Percentiles rank a stretch among this genome's conserved stretches.
These are phyloP conservation scores for Bicyclus anynana DNA, from an alignment of 1,140 invertebrate genomes.

Conservation along the genomic window DNA sequence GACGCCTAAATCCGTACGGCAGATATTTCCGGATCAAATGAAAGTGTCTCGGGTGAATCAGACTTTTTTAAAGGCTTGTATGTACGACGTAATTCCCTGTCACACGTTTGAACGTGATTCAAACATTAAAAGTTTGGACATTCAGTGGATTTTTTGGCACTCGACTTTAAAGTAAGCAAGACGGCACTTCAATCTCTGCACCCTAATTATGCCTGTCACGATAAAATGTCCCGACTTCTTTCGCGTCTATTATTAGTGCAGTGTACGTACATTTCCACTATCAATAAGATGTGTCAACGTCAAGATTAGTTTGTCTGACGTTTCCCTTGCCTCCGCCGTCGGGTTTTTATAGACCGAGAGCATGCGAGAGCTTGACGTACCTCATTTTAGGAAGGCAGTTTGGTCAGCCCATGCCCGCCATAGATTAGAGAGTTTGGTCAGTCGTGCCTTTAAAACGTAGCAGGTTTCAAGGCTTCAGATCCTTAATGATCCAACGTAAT, in stretches of 20 bases:
- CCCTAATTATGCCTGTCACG: conserved; percentile 32
- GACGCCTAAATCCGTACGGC: conserved; percentile 63
- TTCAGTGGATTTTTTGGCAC: conserved; percentile 56
- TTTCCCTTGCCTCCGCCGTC: conserved; percentile 31
- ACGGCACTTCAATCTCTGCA: conserved; percentile 31
- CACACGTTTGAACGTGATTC: conserved; percentile 49
- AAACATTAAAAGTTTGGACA: conserved; percentile 57
- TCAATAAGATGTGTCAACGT: conserved; percentile 34
- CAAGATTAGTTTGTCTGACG: conserved; percentile 37
- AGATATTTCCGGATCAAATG: conserved; percentile 69
- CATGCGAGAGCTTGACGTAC: too few species aligned
- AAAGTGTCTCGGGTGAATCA: conserved; percentile 68
- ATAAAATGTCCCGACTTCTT: conserved; percentile 26
- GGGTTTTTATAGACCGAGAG: too few species aligned
- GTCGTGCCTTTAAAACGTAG: too few species aligned
- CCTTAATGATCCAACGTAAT: too few species aligned
- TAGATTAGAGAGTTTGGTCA: too few species aligned
- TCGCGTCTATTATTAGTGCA: conserved; percentile 19
- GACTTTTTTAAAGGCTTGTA: conserved; percentile 50
- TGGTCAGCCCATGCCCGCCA: too few species aligned
- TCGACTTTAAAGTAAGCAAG: conserved; percentile 23
- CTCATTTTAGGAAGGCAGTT: too few species aligned
- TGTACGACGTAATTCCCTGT: conserved; percentile 58
- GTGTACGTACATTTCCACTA: conserved; percentile 17
- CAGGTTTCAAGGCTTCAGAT: too few species aligned